phyloP scores from a whole-genome alignment of 1,140 invertebrate species.

The Colletes gigas region DNA sequence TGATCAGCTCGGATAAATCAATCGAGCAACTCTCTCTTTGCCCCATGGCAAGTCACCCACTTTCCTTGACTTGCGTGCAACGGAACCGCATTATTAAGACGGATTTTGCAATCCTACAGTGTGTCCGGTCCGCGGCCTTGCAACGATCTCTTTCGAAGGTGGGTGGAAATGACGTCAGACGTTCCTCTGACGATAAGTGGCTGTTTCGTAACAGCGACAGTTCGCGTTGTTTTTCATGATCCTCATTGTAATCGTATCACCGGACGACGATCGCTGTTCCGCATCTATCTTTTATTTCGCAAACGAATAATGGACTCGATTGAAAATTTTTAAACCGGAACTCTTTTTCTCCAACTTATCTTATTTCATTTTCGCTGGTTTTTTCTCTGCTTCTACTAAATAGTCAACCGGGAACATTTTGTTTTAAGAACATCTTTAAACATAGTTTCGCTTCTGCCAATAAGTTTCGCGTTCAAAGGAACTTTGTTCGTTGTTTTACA shows the following conservation, averaged over 20 bases:
- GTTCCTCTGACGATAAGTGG: conserved; percentile 16
- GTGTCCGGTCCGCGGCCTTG: conserved; percentile 41
- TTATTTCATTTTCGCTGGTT: too few relatives aligned
- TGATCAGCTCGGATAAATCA: neutral
- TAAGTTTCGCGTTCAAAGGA: too few relatives aligned
- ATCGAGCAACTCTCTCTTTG: conserved; percentile 12
- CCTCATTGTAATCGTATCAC: conserved; percentile 50
- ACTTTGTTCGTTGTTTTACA: too few relatives aligned
- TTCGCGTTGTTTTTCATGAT: conserved; percentile 14
- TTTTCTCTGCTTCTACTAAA: too few relatives aligned
- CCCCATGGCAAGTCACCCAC: conserved; percentile 3
- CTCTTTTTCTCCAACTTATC: too few relatives aligned
- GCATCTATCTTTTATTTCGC: conserved; percentile 35
- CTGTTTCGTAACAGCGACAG: conserved; percentile 36
- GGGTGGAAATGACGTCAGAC: conserved; percentile 52
- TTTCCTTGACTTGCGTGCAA: conserved; percentile 46
- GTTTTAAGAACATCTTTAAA: too few relatives aligned
- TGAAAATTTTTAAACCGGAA: too few relatives aligned
- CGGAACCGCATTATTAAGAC: conserved; percentile 52
- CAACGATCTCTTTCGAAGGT: conserved; percentile 28
- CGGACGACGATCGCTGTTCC: neutral
- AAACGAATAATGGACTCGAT: too few relatives aligned
- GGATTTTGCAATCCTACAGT: conserved; percentile 46
- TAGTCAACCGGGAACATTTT: too few relatives aligned
- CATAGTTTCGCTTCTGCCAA: too few relatives aligned